phyloP scores from a whole-genome alignment of 1,140 invertebrate species.

The Druon quercuslanigerum region DNA sequence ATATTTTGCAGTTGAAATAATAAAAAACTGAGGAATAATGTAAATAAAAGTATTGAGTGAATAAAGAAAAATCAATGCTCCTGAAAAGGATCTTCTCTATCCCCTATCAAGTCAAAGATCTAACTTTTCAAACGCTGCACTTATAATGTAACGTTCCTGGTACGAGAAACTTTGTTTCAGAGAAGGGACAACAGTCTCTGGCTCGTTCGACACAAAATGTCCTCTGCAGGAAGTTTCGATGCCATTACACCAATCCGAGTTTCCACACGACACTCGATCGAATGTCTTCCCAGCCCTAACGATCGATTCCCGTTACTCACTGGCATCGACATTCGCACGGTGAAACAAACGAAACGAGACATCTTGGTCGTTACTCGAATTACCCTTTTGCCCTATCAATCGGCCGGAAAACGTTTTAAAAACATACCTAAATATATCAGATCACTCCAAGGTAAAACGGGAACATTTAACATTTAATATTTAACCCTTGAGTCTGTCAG shows the following conservation, averaged over 20 bases:
- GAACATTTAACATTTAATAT: neutral
- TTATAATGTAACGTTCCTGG: neutral
- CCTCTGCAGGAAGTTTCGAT: conserved; percentile 13
- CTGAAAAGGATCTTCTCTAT: too few relatives aligned
- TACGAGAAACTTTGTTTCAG: neutral
- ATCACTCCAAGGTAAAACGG: neutral
- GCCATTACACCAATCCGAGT: neutral
- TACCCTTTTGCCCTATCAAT: neutral
- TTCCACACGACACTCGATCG: conserved; percentile 15
- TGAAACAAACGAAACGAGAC: neutral
- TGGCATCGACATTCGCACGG: neutral
- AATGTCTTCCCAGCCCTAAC: neutral
- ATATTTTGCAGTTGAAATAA: too few relatives aligned
- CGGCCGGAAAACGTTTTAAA: neutral
- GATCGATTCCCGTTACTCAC: conserved; percentile 16
- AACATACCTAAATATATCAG: neutral
- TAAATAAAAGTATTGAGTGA: too few relatives aligned
- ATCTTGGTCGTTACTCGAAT: neutral
- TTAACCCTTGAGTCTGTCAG: neutral
- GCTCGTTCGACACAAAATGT: conserved; percentile 16
- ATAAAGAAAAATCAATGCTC: too few relatives aligned
- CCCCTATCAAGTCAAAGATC: neutral
- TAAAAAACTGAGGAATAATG: too few relatives aligned
- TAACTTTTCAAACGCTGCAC: neutral
- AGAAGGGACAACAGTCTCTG: neutral